A percentile compares a stretch with the other conserved stretches of the same genome.
Evolutionary conservation across 2,888 invertebrate species (phyloP).

Genomic region (Eudemis profundana): DNA sequence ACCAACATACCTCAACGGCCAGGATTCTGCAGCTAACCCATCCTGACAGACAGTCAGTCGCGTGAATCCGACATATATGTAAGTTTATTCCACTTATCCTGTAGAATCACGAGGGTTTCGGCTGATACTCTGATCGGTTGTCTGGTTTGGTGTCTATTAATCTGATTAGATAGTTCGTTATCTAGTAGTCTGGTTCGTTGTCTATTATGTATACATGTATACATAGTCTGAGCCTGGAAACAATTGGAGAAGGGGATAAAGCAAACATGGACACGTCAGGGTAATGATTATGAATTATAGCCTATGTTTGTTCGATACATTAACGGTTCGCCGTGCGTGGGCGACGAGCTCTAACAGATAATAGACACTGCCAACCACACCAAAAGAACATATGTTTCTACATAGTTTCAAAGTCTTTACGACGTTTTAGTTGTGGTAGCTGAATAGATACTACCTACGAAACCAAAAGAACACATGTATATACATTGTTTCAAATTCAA

Average conservation of each 20-base stretch:
- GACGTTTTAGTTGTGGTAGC: neutral
- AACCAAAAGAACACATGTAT: neutral
- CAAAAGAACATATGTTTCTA: neutral
- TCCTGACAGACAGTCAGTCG: too few relatives aligned
- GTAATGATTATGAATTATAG: conserved; percentile 41
- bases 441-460: neutral
- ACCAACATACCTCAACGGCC: too few relatives aligned
- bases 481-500: neutral
- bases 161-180: too few relatives aligned
- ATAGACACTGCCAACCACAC: neutral
- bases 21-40: too few relatives aligned
- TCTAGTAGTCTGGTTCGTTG: too few relatives aligned
- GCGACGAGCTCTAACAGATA: conserved; percentile 35
- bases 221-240: too few relatives aligned
- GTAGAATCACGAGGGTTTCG: too few relatives aligned
- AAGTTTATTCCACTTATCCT: too few relatives aligned
- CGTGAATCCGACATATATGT: too few relatives aligned
- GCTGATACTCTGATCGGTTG: too few relatives aligned
- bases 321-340: conserved; percentile 37
- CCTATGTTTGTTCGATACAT: conserved; percentile 36
- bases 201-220: too few relatives aligned
- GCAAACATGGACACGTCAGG: conserved; percentile 31
- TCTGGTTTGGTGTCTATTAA: too few relatives aligned
- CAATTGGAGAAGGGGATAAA: conserved; percentile 5
- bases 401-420: neutral